Conservation (phyloP, 1,140 invertebrate genomes). For the Trichonephila clavipes region DNA sequence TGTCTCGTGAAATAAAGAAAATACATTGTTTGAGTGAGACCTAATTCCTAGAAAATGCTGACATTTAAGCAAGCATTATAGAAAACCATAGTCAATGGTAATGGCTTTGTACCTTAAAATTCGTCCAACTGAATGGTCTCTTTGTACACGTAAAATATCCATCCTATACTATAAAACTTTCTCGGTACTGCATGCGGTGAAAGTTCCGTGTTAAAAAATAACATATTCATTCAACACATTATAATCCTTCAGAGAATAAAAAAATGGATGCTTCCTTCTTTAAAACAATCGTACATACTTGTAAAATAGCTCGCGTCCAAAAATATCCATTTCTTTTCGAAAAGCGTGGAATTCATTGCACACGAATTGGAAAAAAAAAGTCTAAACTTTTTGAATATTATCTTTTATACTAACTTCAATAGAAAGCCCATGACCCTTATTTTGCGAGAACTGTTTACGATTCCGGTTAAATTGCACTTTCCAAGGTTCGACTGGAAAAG, state of each 20-base stretch:
- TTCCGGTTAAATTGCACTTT: neutral
- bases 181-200: neutral
- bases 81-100: no score
- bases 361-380: neutral
- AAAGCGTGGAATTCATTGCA: conserved; percentile 17
- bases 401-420: neutral
- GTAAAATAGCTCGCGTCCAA: neutral
- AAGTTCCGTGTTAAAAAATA: neutral
- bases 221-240: neutral
- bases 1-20: no score
- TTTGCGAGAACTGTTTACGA: neutral
- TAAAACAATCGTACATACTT: neutral
- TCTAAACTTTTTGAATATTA: conserved; percentile 16
- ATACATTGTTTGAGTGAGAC: no score
- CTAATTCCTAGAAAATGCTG: no score
- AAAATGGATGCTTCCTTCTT: neutral
- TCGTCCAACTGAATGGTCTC: no score
- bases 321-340: neutral
- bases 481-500: neutral
- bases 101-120: no score
- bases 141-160: neutral
- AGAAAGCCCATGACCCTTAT: conserved; percentile 28
- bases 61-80: no score
- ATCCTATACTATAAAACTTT: neutral
- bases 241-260: neutral